Base-by-base conservation (phyloP, 2,113 vertebrate species). In the Ursus arctos region DNA sequence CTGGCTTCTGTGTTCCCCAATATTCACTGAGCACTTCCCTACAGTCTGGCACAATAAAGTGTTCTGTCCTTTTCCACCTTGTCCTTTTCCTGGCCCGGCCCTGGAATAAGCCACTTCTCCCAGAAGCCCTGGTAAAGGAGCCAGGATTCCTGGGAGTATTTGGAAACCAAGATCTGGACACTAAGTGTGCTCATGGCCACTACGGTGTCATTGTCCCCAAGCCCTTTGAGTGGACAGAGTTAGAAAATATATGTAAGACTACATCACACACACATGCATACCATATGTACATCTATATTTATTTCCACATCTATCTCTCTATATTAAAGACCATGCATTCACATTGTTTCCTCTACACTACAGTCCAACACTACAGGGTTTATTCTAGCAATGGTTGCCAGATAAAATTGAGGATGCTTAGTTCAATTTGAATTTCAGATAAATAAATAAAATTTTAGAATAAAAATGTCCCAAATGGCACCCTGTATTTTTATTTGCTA, bases 371-470 rank as follows among this genome's bases (percentile, higher is more conserved):
- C 51, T 67, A 19, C 28, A 43, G n/a, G 4, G 11, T 9, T 87
- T 83, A 57, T 79, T 87, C 33, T 74, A 71, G 26, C 53, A 55
- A 93, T n/a, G 22, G 7, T 26, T 95, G 24, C 59, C 83, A 57
- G 24, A 94, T 49, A 95, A 92, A 95, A 93, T 47, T 28, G 33
- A 96, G 19, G 26, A 85, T 79, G 43, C 18, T 33, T 72, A 69
- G 76, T 55, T 84, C 71, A 83, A 84, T 85, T 65, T 72, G 5
- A 93, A 96, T 94, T 76, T 95, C 53, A 97, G 36, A 88, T 83
- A 47, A 96, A 57, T 4, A 74, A 74, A 0, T 2, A 47, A 33
- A 28, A 28, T 81, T 79, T 94, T 36, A 57, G 67, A 67, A 53
- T 67, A 51, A 88, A 94, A 81, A 36, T 36, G 51, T 61, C 80